Evolutionary conservation across 2,113 vertebrate genomes (phyloP).

Genomic region (Ptychochromis oligacanthus): DNA sequence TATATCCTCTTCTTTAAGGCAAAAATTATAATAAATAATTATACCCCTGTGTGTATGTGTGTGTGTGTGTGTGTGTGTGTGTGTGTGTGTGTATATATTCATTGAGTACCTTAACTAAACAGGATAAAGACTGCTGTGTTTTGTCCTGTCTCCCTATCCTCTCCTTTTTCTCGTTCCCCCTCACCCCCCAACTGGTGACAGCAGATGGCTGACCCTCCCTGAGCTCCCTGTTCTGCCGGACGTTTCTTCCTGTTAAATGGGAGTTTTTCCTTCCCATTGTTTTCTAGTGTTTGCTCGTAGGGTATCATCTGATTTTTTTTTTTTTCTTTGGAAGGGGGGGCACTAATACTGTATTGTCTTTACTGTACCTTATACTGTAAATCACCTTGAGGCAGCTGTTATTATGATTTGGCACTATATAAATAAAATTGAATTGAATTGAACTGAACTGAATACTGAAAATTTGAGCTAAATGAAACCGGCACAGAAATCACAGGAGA

Average conservation of each 20-base stretch:
- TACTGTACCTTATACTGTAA: too few species aligned
- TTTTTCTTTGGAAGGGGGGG: too few species aligned
- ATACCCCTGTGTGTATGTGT: too few species aligned
- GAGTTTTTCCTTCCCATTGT: neutral
- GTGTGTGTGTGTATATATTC: too few species aligned
- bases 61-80: too few species aligned
- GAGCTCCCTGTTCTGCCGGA: neutral
- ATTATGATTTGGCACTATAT: neutral
- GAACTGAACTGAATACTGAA: neutral
- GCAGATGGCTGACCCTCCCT: neutral
- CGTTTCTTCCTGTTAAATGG: neutral
- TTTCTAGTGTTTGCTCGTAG: fast-evolving
- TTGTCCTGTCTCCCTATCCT: neutral
- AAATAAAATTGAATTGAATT: neutral
- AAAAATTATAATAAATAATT: too few species aligned
- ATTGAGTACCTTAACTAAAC: too few species aligned
- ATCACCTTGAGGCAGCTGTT: neutral
- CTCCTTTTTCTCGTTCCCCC: neutral
- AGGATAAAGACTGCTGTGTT: neutral
- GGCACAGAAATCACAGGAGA: neutral
- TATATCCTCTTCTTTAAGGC: too few species aligned
- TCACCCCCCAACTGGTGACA: neutral
- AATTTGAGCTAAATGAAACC: neutral
- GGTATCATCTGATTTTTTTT: neutral
- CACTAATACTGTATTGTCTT: neutral